Evolutionary conservation across 2,113 vertebrate genomes (phyloP), one percentile per base, ranked within the genome.

Genomic region (Hippocampus guttulatus): DNA sequence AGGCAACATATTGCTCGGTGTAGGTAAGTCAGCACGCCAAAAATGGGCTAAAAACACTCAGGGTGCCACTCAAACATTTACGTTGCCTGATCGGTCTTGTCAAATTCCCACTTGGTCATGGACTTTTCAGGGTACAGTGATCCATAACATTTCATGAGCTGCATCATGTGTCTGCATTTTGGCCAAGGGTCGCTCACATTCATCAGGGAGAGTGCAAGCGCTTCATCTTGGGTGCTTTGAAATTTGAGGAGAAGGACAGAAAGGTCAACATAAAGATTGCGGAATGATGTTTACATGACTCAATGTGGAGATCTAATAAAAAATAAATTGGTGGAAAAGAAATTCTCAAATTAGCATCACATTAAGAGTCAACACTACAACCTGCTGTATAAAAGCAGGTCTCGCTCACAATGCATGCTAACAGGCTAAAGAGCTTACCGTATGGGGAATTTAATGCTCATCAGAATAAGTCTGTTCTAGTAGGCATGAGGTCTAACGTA

Each of bases 371-470:
- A 27, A 2, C 18, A 3, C 15, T n/a, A 70, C 16, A 11, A 1
- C 47, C 45, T 49, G 57, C 58, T 62, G 72, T 68, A 83, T 40
- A 74, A 38, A 63, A 52, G 6, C 30, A 70, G 63, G 68, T 73
- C 71, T 80, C 78, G 64, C 74, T 55, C 75, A 76, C 69, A 68
- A 12, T 54, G 40, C 40, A 75, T 51, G 68, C 74, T 81, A 78
- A 84, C 77, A 80, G 71, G 76, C 81, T 91, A 83, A 92, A 85
- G 76, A 88, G 87, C 91, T 91, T 88, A 92, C 57, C 79, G 64
- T 76, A 80, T 78, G 47, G 74, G 67, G 64, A 75, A 65, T 85
- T 81, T 89, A 90, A 90, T 87, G 74, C 86, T 82, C 73, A 88
- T 89, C 85, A 85, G 54, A 87, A 68, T 84, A 87, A 91, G 69